These are phyloP conservation scores for Pitta sordida DNA, from an alignment of 2,113 vertebrate genomes.

Conservation along the genomic window DNA sequence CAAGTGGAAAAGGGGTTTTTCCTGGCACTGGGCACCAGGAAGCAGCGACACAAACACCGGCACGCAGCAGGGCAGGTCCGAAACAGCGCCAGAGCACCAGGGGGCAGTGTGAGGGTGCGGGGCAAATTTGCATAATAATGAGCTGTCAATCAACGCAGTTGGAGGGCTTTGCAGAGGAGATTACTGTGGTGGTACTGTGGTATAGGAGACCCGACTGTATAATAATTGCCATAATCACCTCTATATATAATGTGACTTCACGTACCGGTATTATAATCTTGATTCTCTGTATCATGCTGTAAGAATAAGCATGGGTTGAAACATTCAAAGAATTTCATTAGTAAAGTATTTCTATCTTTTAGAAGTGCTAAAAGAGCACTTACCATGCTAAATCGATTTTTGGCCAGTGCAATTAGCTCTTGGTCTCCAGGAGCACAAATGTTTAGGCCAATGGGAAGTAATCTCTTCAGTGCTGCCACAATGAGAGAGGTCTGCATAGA, in stretches of 20 bases:
- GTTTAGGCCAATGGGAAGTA: slow-evolving; percentile 91
- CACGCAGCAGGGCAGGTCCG: too few species aligned
- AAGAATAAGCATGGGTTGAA: neutral
- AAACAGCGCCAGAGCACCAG: too few species aligned
- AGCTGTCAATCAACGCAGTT: too few species aligned
- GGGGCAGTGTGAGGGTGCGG: too few species aligned
- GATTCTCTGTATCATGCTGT: neutral
- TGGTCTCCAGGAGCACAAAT: slow-evolving; percentile 94
- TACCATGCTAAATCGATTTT: slow-evolving; percentile 89
- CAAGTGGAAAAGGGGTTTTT: too few species aligned
- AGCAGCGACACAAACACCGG: too few species aligned
- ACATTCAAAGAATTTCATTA: neutral
- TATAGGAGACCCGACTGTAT: too few species aligned
- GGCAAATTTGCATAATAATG: too few species aligned
- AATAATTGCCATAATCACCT: neutral
- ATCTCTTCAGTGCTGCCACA: slow-evolving; percentile 88
- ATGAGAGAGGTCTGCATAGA: slow-evolving; percentile 93
- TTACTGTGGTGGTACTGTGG: too few species aligned
- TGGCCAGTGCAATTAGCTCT: slow-evolving; percentile 91
- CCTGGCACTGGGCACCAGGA: too few species aligned
- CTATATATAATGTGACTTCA: neutral
- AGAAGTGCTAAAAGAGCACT: neutral
- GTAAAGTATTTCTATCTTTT: neutral
- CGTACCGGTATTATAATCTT: neutral
- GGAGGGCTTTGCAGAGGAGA: too few species aligned